These are phyloP conservation scores for Acanthopagrus latus DNA, from an alignment of 2,797 vertebrate genomes.

Conservation along the genomic window DNA sequence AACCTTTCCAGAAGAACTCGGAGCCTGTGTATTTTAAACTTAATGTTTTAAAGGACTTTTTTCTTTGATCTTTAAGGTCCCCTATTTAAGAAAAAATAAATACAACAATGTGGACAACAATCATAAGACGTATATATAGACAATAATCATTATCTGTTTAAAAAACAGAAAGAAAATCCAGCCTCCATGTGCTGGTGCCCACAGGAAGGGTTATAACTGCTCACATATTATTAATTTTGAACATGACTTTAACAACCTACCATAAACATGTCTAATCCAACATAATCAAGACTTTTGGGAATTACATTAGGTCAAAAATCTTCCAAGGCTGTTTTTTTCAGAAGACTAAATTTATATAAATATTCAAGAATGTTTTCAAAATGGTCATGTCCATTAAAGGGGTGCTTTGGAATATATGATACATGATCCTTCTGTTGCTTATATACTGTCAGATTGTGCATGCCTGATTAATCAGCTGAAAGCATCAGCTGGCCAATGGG, in stretches of 20 bases:
- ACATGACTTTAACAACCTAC: not conserved
- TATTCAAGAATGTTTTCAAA: not conserved
- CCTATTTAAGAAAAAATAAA: too few relatives aligned
- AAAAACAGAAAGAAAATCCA: not conserved
- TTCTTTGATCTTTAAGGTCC: not conserved
- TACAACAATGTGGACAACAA: too few relatives aligned
- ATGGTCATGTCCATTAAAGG: not conserved
- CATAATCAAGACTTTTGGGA: not conserved
- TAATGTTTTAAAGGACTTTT: not conserved
- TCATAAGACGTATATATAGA: not conserved
- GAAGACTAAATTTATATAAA: not conserved
- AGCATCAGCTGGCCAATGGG: slow-evolving; percentile 14
- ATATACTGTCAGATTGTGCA: not conserved
- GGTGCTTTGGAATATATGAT: not conserved
- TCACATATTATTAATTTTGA: not conserved
- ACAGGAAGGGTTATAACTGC: not conserved
- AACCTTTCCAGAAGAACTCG: slow-evolving; percentile 6
- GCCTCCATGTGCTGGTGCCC: not conserved
- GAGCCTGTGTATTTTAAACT: not conserved
- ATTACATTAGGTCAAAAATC: not conserved
- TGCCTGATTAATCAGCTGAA: slow-evolving; percentile 21
- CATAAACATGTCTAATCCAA: not conserved
- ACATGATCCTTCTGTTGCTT: not conserved
- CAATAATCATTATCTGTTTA: not conserved
- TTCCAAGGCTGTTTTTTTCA: not conserved